These are phyloP conservation scores for Lepus townsendii DNA, from an alignment of 2,797 vertebrate species.

Conservation along the genomic window DNA sequence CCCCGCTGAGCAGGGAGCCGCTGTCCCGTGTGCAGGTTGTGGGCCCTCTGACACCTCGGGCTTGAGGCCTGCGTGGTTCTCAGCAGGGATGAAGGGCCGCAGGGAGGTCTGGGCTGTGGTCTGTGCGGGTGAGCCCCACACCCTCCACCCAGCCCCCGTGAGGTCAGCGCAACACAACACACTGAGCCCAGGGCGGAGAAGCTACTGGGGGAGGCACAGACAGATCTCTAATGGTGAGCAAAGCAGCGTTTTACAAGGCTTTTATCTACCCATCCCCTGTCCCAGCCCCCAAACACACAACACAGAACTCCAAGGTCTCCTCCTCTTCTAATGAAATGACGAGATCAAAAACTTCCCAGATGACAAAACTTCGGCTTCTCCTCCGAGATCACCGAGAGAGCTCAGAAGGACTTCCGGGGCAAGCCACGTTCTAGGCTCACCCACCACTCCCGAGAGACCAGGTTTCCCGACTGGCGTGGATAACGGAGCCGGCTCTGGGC, in stretches of 20 bases:
- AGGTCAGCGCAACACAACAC: not conserved
- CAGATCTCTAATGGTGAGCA: not conserved
- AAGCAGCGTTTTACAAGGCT: not conserved
- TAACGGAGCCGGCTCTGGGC: too few relatives aligned
- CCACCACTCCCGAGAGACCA: too few relatives aligned
- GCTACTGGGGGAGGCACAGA: not conserved
- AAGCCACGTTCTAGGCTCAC: not conserved
- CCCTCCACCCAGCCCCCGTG: not conserved
- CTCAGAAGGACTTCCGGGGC: not conserved
- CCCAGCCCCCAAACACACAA: not conserved
- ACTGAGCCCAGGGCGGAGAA: not conserved
- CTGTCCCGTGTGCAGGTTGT: not conserved
- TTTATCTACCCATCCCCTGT: not conserved
- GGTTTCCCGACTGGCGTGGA: too few relatives aligned
- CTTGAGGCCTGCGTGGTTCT: not conserved
- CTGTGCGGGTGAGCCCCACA: not conserved
- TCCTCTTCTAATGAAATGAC: not conserved
- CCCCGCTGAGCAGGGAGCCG: not conserved
- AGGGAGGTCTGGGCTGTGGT: not conserved
- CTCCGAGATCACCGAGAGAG: not conserved
- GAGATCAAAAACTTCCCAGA: not conserved
- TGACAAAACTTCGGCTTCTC: not conserved
- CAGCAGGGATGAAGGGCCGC: not conserved
- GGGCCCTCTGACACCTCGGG: not conserved
- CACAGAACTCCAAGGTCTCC: not conserved